These are phyloP conservation scores for Sorex fumeus DNA, from an alignment of 2,113 vertebrate species.

Conservation along the genomic window DNA sequence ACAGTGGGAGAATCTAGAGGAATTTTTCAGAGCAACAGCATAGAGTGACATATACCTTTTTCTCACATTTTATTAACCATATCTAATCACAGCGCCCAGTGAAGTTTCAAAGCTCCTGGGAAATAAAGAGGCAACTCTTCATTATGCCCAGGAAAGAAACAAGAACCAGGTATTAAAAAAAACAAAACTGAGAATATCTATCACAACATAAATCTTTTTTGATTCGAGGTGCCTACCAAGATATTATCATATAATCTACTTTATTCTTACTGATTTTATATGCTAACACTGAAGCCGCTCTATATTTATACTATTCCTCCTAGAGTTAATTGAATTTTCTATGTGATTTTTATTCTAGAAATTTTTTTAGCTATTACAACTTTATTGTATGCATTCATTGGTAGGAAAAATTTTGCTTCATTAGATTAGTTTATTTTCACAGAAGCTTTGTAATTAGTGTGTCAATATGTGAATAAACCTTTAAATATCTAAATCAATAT, in stretches of 20 bases:
- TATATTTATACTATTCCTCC: not conserved
- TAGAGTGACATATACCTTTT: not conserved
- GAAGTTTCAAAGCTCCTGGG: not conserved
- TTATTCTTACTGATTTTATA: slow-evolving; percentile 39
- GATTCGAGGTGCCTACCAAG: not conserved
- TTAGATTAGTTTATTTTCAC: not conserved
- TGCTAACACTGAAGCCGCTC: not conserved
- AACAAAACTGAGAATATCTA: not conserved
- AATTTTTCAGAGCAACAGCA: not conserved
- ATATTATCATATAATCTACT: not conserved
- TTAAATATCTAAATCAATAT: not conserved
- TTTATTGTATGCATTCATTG: slow-evolving; percentile 2
- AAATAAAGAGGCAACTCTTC: not conserved
- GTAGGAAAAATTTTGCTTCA: not conserved
- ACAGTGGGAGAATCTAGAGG: not conserved
- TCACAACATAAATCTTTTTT: not conserved
- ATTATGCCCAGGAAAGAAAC: not conserved
- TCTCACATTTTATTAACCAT: not conserved
- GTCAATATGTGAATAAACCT: not conserved
- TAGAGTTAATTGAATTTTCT: not conserved
- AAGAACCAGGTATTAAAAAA: not conserved
- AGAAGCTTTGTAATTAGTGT: slow-evolving; percentile 18
- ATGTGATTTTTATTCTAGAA: not conserved
- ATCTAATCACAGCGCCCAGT: not conserved
- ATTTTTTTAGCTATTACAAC: slow-evolving; percentile 17